A percentile compares a stretch with the other conserved stretches of the same genome.
phyloP scores from a whole-genome alignment of 2,797 vertebrate species.

The Triplophysa bombifrons region DNA sequence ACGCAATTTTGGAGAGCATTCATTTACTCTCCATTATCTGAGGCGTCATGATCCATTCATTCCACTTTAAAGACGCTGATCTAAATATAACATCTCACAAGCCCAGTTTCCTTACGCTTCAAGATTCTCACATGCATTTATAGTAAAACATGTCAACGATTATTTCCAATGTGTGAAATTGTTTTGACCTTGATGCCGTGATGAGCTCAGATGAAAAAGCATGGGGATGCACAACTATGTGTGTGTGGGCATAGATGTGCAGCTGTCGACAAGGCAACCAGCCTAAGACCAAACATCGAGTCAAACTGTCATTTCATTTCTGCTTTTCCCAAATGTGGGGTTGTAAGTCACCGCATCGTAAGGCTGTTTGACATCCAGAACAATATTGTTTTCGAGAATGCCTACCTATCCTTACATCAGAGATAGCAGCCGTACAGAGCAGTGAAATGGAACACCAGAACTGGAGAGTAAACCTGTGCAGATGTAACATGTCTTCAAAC shows the following conservation, averaged over 20 bases:
- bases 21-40: neutral
- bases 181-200: constrained; percentile 28
- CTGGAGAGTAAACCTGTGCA: neutral
- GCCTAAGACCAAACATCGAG: constrained; percentile 24
- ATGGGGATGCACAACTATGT: neutral
- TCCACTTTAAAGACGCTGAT: neutral
- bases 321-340: constrained; percentile 21
- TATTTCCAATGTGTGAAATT: constrained; percentile 15
- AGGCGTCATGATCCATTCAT: neutral
- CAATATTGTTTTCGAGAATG: constrained; percentile 7
- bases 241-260: neutral
- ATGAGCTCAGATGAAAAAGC: constrained; percentile 15
- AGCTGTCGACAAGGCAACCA: constrained; percentile 23
- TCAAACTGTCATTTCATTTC: constrained; percentile 26
- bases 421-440: neutral
- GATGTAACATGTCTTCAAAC: neutral
- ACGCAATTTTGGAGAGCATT: neutral
- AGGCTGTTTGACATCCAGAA: constrained; percentile 7
- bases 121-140: neutral
- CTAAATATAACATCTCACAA: constrained; percentile 13
- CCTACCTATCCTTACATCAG: neutral
- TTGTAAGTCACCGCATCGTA: constrained; percentile 1
- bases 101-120: neutral
- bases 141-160: constrained; percentile 8
- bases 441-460: neutral